Evolutionary conservation across 2,888 invertebrate species (phyloP), one percentile per base, ranked within the genome.

Genomic region (Drosophila cognata): DNA sequence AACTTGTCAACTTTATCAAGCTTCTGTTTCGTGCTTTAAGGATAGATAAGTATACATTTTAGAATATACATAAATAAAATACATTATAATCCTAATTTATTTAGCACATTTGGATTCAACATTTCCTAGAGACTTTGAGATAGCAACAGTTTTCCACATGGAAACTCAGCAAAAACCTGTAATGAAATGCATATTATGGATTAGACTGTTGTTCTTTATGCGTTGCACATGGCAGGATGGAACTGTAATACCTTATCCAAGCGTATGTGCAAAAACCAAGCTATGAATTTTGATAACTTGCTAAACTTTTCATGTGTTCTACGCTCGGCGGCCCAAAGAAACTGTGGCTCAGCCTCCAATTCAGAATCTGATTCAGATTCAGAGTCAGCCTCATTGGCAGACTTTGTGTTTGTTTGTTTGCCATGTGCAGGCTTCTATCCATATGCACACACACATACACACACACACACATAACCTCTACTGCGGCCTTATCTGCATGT

Each of bases 241-340:
- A 36, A 7, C 18, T 41, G 2, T 10, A 13, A 25, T 61, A 64
- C 53, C 29, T 63, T 1, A 3, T 38, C 16, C 16, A 33, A n/a
- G 2, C 13, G 21, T 3, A 16, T 57, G 29, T 21, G 10, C 11
- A 31, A 58, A 69, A 69, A 60, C 74, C 74, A 73, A 73, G 73
- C 71, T 73, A 74, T 82, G 87, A 81, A 87, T 88, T 89, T 79
- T 79, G 82, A 89, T 89, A 82, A 74, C 79, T 79, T 79, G 73
- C 53, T 74, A 60, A 75, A 75, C 77, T 89, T 79, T 78, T 81
- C 72, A 64, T 74, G 59, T 64, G 68, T 50, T 50, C 29, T 16
- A 7, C 29, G 31, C 56, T 57, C 28, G 13, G 6, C 35, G 11
- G 11, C 36, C 31, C 50, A 50, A 56, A 10, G 50, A 60, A 55